phyloP scores from a whole-genome alignment of 2,113 vertebrate species.

The Myiozetetes cayanensis region DNA sequence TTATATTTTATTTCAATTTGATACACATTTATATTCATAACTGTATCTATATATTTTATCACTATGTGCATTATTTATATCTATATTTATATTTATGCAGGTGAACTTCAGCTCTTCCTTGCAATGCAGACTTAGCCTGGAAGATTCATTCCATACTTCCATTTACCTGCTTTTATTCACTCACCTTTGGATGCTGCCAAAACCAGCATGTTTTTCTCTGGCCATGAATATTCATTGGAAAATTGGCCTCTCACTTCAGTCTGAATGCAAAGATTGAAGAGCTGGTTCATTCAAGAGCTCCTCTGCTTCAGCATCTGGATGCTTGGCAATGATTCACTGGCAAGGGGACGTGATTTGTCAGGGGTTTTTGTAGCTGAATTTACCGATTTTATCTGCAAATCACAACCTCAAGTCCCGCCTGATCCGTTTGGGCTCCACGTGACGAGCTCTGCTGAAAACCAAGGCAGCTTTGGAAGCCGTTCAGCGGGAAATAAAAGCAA shows the following conservation, averaged over 20 bases:
- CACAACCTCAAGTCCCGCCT: neutral
- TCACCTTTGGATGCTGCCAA: neutral
- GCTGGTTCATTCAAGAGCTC: neutral
- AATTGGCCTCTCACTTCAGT: neutral
- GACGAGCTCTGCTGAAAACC: neutral
- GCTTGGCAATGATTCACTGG: neutral
- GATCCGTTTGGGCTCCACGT: neutral
- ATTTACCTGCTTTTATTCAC: neutral
- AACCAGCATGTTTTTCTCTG: neutral
- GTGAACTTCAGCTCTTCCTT: neutral
- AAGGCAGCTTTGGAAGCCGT: neutral
- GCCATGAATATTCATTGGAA: slow-evolving; percentile 24
- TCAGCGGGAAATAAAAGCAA: neutral
- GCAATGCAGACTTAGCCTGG: neutral
- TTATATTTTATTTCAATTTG: no score
- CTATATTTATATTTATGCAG: neutral
- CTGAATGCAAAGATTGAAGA: slow-evolving; percentile 10
- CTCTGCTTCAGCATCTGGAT: neutral
- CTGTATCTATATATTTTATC: no score
- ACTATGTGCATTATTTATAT: neutral
- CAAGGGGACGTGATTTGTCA: neutral
- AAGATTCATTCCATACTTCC: neutral
- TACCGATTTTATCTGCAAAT: slow-evolving; percentile 1
- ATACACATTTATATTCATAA: no score
- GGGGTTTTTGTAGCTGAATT: neutral